These are phyloP conservation scores for Serranus cabrilla DNA, from an alignment of 2,797 vertebrate genomes.

Conservation along the genomic window DNA sequence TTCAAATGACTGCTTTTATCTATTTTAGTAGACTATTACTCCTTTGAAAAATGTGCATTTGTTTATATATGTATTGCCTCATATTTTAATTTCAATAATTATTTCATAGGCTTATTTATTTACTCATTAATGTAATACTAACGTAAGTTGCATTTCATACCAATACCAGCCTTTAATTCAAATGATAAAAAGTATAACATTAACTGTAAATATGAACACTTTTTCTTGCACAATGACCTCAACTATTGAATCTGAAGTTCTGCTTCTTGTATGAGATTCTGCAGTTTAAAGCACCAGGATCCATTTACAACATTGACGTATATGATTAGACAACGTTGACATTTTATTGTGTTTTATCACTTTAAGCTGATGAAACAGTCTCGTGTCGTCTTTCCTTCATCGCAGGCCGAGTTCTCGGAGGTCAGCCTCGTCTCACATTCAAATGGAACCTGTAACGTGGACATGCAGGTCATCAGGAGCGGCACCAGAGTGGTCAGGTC, in stretches of 20 bases:
- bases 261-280: background rate
- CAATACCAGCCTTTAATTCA: background rate
- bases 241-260: background rate
- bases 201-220: background rate
- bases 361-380: background rate
- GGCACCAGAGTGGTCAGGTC: constrained; percentile 94
- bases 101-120: too few relatives aligned
- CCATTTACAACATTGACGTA: background rate
- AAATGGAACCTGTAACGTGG: constrained; percentile 93
- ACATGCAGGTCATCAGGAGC: constrained; percentile 94
- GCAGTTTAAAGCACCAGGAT: background rate
- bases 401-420: constrained; percentile 96
- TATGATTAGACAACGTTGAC: background rate
- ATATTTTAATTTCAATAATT: too few relatives aligned
- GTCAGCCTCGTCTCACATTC: constrained; percentile 95
- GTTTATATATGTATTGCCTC: too few relatives aligned
- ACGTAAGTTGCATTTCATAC: too few relatives aligned
- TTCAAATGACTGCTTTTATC: too few relatives aligned
- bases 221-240: constrained; percentile 1
- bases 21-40: too few relatives aligned
- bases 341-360: background rate
- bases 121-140: too few relatives aligned
- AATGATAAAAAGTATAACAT: constrained; percentile 10
- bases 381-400: constrained; percentile 37
- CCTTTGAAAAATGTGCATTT: too few relatives aligned